A percentile compares a stretch with the other conserved stretches of the same genome.
Evolutionary conservation across 2,888 invertebrate species (phyloP).

Genomic region (Escarpia spicata): DNA sequence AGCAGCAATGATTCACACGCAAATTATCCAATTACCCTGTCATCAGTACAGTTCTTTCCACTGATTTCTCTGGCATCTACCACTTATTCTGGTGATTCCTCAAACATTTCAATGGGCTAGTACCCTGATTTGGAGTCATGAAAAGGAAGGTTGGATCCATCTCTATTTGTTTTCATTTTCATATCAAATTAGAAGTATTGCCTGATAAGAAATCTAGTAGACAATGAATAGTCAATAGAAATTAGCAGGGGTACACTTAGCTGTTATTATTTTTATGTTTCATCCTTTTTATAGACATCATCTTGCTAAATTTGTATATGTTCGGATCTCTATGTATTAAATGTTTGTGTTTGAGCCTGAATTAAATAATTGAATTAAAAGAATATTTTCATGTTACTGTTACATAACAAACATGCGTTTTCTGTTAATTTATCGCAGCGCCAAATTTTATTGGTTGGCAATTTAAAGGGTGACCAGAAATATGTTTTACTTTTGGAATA

Average conservation of each 20-base stretch:
- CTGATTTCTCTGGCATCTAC: neutral
- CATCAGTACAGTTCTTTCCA: neutral
- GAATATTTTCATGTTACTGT: neutral
- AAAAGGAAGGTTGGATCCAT: neutral
- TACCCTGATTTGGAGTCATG: neutral
- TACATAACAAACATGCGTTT: neutral
- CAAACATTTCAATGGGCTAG: neutral
- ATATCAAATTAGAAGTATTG: neutral
- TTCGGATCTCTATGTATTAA: no score
- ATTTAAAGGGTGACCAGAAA: neutral
- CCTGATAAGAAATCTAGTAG: neutral
- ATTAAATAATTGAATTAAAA: no score
- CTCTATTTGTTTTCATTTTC: neutral
- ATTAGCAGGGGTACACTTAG: no score
- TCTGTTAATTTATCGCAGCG: no score
- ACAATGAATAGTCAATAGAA: neutral
- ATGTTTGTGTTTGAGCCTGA: no score
- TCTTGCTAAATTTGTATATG: no score
- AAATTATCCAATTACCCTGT: conserved; percentile 13
- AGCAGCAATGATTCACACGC: neutral
- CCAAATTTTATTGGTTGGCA: neutral
- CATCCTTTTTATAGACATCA: no score
- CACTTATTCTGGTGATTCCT: neutral
- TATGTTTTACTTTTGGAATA: neutral
- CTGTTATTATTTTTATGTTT: no score